phyloP scores from a whole-genome alignment of 1,140 invertebrate species.

The Platorchestia sp. region DNA sequence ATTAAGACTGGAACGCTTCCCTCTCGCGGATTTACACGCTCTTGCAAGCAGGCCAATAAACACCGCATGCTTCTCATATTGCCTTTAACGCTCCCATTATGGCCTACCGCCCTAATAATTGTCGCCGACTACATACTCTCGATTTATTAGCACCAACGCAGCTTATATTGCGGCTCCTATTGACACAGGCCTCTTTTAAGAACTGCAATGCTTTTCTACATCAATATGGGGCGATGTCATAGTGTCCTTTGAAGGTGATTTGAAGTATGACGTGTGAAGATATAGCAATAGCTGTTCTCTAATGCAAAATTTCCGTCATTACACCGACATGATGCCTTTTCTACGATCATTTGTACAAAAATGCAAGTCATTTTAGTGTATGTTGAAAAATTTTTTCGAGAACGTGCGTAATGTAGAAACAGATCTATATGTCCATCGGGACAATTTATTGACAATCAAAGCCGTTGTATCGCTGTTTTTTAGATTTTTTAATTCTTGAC shows the following conservation, averaged over 20 bases:
- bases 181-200: background rate
- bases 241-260: background rate
- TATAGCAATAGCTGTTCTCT: background rate
- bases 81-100: constrained; percentile 46
- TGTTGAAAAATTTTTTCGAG: too few relatives aligned
- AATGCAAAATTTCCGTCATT: too few relatives aligned
- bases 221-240: background rate
- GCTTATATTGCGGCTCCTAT: background rate
- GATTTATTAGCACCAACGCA: constrained; percentile 14
- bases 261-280: background rate
- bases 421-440: too few relatives aligned
- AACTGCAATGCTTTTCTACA: background rate
- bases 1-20: constrained; percentile 6
- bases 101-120: constrained; percentile 47
- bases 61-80: constrained; percentile 40
- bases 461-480: too few relatives aligned
- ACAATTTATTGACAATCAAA: too few relatives aligned
- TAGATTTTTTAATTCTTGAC: too few relatives aligned
- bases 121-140: constrained; percentile 27
- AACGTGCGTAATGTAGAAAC: too few relatives aligned
- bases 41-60: constrained; percentile 25
- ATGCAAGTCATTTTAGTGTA: too few relatives aligned
- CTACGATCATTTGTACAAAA: too few relatives aligned
- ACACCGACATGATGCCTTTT: too few relatives aligned
- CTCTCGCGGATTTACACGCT: constrained; percentile 7